Evolutionary conservation across 2,797 vertebrate species (phyloP).

Genomic region (Pangasius sanitwongsei): DNA sequence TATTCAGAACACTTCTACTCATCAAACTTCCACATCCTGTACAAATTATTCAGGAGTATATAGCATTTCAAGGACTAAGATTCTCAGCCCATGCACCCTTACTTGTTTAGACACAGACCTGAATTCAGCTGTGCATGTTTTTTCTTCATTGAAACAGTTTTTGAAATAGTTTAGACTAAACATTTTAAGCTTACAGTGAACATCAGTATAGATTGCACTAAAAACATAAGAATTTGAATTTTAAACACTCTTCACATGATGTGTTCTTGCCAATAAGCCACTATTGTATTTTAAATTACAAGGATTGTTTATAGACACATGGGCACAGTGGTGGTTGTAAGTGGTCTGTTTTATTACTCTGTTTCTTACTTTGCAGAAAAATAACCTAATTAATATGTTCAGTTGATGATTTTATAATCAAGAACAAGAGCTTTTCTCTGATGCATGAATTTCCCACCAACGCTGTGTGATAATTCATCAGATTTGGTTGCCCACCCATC

Average conservation of each 20-base stretch:
- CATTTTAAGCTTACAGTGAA: background rate
- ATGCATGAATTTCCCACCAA: background rate
- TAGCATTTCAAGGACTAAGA: slow-evolving; percentile 33
- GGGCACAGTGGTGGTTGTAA: background rate
- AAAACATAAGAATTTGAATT: background rate
- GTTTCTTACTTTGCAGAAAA: background rate
- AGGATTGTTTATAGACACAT: background rate
- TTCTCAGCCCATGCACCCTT: background rate
- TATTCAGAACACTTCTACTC: slow-evolving; percentile 68
- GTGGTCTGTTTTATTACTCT: background rate
- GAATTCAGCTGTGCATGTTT: background rate
- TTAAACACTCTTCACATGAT: background rate
- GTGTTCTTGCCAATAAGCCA: background rate
- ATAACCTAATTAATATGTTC: background rate
- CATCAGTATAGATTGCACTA: background rate
- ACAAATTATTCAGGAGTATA: slow-evolving; percentile 59
- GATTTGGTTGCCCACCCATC: background rate
- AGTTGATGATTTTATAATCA: background rate
- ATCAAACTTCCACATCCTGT: slow-evolving; percentile 56
- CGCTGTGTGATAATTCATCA: slow-evolving; percentile 2
- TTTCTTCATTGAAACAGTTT: background rate
- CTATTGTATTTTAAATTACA: background rate
- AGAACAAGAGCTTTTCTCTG: background rate
- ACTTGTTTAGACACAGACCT: background rate
- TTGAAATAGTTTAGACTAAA: background rate